Base-by-base conservation (phyloP, 2,797 vertebrate species). In the Oreortyx pictus region DNA sequence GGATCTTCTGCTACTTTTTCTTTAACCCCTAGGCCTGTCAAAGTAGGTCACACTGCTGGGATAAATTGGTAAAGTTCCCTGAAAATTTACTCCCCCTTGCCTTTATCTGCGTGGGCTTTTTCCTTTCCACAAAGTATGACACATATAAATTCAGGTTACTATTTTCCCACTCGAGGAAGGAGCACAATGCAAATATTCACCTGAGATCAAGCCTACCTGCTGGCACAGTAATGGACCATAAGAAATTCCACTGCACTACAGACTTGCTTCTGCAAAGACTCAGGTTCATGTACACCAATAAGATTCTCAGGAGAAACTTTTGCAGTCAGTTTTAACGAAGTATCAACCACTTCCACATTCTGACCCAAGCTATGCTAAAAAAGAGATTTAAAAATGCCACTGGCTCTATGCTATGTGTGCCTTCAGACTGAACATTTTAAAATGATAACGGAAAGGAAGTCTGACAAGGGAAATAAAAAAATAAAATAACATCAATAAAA, bases 131-230 rank as follows among this genome's bases (percentile, higher is more conserved):
- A 41, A 73, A 62, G 35, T 5, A 5, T 29, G 73, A 87, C 73
- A 65, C 68, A 65, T 8, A 88, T 35, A 70, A 91, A 86, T 75
- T 71, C 66, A 83, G 50, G 73, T 60, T 39, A 7, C 39, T 80
- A 7, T 68, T 95, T 43, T 86, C 66, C 81, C 82, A 71, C 79
- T 82, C 70, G 44, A 41, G 49, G 61, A 57, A 82, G 25, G 47
- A 84, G 73, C 33, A 57, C 0, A 19, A 88, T 1, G 35, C 56
- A 89, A 61, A 80, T 77, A 82, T 22, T 61, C 72, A 85, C 54
- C 79, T 89, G 49, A 54, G 73, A 77, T 61, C 29, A 93, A 93
- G 73, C 43, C 72, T 49, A 62, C 49, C 86, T 82, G 82, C 68
- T 65, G 62, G 76, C 66, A 89, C 0, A 1, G 24, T 54, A 92